Conservation (phyloP, 2,113 vertebrate species). For the Montifringilla adamsi region DNA sequence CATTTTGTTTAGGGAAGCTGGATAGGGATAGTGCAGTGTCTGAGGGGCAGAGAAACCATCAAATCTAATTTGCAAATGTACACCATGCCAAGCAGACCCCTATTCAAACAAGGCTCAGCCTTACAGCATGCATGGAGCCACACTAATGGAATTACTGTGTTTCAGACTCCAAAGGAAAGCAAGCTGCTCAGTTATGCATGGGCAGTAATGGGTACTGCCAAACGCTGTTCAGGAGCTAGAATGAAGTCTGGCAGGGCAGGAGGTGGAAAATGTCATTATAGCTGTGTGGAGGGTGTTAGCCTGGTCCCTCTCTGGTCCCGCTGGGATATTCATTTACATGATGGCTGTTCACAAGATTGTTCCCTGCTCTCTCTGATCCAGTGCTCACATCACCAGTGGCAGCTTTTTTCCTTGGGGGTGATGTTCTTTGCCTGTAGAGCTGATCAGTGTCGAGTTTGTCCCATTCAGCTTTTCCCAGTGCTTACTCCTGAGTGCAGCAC, state of each 20-base stretch:
- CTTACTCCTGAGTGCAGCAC: not conserved
- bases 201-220: not conserved
- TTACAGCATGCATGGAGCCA: not conserved
- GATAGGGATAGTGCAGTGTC: not conserved
- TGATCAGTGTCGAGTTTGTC: not conserved
- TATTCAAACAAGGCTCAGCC: not conserved
- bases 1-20: not conserved
- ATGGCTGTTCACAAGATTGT: not conserved
- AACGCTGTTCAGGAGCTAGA: not conserved
- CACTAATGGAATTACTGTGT: not conserved
- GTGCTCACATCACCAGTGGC: not conserved
- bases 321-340: not conserved
- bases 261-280: not conserved
- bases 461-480: not conserved
- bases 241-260: not conserved
- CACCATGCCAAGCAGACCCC: fast-evolving
- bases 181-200: not conserved
- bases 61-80: not conserved
- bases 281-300: not conserved
- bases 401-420: not conserved
- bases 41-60: not conserved
- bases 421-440: not conserved
- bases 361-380: not conserved
- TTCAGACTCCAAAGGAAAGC: not conserved
- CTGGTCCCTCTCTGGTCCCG: not conserved